Percentiles rank a stretch among this genome's conserved stretches.
phyloP scores from a whole-genome alignment of 2,888 invertebrate species.

The Drosophila glabriapex region DNA sequence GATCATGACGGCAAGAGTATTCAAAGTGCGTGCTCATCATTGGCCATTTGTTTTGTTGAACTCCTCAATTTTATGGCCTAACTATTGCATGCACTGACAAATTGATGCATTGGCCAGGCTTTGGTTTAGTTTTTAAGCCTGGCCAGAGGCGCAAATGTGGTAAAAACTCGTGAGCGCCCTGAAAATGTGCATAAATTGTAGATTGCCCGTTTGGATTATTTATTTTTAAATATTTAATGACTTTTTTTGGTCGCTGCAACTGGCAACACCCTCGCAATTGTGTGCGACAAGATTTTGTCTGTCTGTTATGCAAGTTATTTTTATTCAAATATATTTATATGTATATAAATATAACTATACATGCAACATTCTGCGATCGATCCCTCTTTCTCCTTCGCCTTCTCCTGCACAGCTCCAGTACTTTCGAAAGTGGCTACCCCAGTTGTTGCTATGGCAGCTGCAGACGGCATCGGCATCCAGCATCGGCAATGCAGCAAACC shows the following conservation, averaged over 20 bases:
- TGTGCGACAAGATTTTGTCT: conserved; percentile 39
- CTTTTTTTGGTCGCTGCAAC: conserved; percentile 50
- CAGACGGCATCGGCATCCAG: conserved; percentile 16
- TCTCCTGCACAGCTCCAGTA: conserved; percentile 23
- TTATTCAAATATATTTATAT: conserved; percentile 32
- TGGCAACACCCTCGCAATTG: conserved; percentile 73
- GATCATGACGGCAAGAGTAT: conserved; percentile 12
- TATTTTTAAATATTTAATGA: conserved; percentile 74
- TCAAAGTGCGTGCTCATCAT: not conserved
- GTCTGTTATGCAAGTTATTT: conserved; percentile 54
- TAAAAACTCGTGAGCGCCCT: conserved; percentile 64
- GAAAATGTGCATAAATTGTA: conserved; percentile 58
- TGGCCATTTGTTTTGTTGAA: not conserved
- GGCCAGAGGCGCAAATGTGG: conserved; percentile 55
- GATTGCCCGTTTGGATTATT: conserved; percentile 71
- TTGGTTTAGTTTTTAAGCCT: not conserved
- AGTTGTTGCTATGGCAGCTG: conserved; percentile 50
- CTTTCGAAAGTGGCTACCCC: conserved; percentile 72
- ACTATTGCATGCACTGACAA: conserved; percentile 42
- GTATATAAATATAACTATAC: conserved; percentile 16
- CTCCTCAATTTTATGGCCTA: conserved; percentile 32
- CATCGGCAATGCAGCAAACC: conserved; percentile 17
- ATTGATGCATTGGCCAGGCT: conserved; percentile 37
- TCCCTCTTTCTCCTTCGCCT: conserved; percentile 8
- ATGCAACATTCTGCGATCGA: conserved; percentile 40